phyloP scores from a whole-genome alignment of 2,888 invertebrate species.

The Scelioninae gen. 2 region DNA sequence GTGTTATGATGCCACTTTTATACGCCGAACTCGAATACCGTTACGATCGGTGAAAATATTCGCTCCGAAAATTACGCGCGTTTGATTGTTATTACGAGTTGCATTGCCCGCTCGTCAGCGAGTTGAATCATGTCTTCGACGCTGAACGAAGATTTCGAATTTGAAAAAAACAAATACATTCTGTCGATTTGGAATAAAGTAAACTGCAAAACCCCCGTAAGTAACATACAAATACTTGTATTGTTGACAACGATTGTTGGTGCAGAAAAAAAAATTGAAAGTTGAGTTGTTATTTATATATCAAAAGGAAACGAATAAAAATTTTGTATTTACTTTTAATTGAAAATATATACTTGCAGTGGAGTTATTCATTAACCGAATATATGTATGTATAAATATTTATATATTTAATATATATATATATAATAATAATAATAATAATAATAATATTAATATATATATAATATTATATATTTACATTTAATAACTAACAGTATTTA shows the following conservation, averaged over 20 bases:
- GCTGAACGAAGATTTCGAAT: constrained; percentile 11
- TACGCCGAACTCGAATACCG: constrained; percentile 24
- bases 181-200: constrained; percentile 37
- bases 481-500: too few species aligned
- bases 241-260: background rate
- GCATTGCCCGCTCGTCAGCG: background rate
- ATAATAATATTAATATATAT: too few species aligned
- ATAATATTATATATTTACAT: too few species aligned
- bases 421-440: too few species aligned
- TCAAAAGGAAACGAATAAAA: too few species aligned
- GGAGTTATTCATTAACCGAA: too few species aligned
- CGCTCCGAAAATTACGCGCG: constrained; percentile 4
- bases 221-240: background rate
- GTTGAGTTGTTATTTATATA: background rate
- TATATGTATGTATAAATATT: too few species aligned
- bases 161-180: constrained; percentile 29
- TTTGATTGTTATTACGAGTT: constrained; percentile 9
- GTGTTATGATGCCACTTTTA: constrained; percentile 31
- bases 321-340: too few species aligned
- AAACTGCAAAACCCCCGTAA: constrained; percentile 11
- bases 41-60: constrained; percentile 27
- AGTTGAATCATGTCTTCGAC: constrained; percentile 8
- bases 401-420: too few species aligned
- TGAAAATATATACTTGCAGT: too few species aligned
- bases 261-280: background rate